Evolutionary conservation across 2,888 invertebrate species (phyloP), one percentile per base, ranked within the genome.

Genomic region (Brenthis daphne): DNA sequence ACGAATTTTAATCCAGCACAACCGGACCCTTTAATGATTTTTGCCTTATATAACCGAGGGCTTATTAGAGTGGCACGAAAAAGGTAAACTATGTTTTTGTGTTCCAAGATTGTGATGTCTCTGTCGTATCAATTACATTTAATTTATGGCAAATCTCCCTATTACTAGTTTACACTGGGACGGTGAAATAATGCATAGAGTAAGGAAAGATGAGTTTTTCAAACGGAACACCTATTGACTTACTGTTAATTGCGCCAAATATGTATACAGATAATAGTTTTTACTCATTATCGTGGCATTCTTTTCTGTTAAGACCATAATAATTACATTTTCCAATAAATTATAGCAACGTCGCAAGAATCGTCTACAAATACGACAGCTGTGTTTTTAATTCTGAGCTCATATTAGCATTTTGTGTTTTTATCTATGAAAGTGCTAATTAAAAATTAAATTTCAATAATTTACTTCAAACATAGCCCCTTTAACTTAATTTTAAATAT

Each of bases 21-120:
- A 75, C 74, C 71, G 71, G 73, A 58, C 72, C 56, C 66, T 69
- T 71, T 76, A 76, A 76, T 76, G 74, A 76, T 75, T 73, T 74
- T 72, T 60, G 57, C 75, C 75, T 73, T 77, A 75, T 75, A 69
- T 54, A 71, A 67, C 69, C 47, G 29, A 20, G 37, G 51, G 72
- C 75, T 73, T 74, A 76, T 76, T 74, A 75, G 72, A 71, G 69
- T 50, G 51, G 67, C 73, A 73, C 70, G 71, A 66, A 69, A 74
- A 68, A 70, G 74, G 68, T 64, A 72, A 69, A 73, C 69, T 66
- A 51, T 57, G 70, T 76, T 76, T 75, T 74, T 71, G 61, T 65
- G 51, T 43, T 47, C 58, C 33, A 37, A n/a, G 70, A 68, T 68
- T 67, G 73, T 71, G 73, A 76, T 74, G 73, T 75, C 75, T 74